A percentile compares a stretch with the other conserved stretches of the same genome.
These are phyloP conservation scores for Yoshiicerus persimilis DNA, from an alignment of 1,140 invertebrate genomes.

Conservation along the genomic window DNA sequence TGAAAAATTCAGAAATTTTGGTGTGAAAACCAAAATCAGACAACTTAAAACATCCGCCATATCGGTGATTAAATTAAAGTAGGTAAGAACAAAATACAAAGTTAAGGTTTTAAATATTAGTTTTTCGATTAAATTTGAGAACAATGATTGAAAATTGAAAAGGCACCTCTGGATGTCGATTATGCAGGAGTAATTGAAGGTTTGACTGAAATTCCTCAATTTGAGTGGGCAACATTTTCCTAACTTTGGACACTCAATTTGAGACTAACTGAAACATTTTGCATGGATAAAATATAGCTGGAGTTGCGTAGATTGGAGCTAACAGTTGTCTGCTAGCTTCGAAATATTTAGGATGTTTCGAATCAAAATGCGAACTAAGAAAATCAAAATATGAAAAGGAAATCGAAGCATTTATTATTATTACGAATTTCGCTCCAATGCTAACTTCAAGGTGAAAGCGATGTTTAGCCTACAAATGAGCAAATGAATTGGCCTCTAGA, in stretches of 20 bases:
- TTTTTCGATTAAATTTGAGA: no score
- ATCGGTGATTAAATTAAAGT: no score
- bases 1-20: no score
- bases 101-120: no score
- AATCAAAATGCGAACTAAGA: neutral
- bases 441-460: neutral
- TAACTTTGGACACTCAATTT: neutral
- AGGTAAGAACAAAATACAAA: no score
- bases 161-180: constrained; percentile 32
- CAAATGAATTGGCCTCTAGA: neutral
- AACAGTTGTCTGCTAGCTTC: neutral
- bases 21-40: no score
- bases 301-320: neutral
- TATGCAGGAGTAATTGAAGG: constrained; percentile 32
- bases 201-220: constrained; percentile 40
- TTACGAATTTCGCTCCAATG: constrained; percentile 16
- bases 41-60: no score
- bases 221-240: constrained; percentile 15
- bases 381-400: constrained; percentile 1
- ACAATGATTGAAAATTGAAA: no score
- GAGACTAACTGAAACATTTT: neutral
- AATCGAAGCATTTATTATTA: constrained; percentile 11
- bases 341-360: neutral
- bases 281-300: neutral
- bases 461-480: neutral